These are phyloP conservation scores for Temnothorax ravouxi DNA, from an alignment of 2,888 invertebrate genomes.

Conservation along the genomic window DNA sequence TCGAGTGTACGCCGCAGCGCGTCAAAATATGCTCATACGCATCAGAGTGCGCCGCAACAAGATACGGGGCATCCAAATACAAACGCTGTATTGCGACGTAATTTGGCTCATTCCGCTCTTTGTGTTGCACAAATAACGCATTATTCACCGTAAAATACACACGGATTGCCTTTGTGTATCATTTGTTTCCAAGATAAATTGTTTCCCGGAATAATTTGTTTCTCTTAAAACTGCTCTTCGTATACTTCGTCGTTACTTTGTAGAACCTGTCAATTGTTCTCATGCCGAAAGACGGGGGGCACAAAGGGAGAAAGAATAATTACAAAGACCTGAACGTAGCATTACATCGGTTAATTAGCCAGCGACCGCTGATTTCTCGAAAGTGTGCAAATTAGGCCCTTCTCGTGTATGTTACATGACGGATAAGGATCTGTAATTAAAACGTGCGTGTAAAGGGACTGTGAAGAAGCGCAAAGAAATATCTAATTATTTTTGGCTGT, in stretches of 20 bases:
- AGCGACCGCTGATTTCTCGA: conserved; percentile 34
- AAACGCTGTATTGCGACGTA: not conserved
- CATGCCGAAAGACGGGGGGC: not conserved
- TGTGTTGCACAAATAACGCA: conserved; percentile 22
- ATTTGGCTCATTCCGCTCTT: conserved; percentile 12
- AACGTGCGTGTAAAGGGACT: conserved; percentile 34
- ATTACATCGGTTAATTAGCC: conserved; percentile 40
- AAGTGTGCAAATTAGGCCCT: conserved; percentile 46
- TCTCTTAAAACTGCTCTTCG: not conserved
- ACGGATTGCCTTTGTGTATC: conserved; percentile 1
- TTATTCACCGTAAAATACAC: not conserved
- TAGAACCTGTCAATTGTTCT: conserved; percentile 26
- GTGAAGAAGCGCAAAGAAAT: not conserved
- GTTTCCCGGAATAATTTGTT: conserved; percentile 23
- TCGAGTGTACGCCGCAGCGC: conserved; percentile 20
- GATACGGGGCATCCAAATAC: conserved; percentile 20
- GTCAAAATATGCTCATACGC: conserved; percentile 28
- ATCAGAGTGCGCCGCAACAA: conserved; percentile 13
- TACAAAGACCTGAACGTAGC: conserved; percentile 19
- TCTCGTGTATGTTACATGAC: conserved; percentile 9
- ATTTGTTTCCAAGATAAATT: conserved; percentile 6
- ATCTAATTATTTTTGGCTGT: conserved; percentile 40
- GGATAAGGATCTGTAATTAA: conserved; percentile 42
- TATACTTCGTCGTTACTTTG: not conserved
- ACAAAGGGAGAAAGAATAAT: conserved; percentile 15